Evolutionary conservation across 2,888 invertebrate genomes (phyloP).

Genomic region (Cerastis rubricosa): DNA sequence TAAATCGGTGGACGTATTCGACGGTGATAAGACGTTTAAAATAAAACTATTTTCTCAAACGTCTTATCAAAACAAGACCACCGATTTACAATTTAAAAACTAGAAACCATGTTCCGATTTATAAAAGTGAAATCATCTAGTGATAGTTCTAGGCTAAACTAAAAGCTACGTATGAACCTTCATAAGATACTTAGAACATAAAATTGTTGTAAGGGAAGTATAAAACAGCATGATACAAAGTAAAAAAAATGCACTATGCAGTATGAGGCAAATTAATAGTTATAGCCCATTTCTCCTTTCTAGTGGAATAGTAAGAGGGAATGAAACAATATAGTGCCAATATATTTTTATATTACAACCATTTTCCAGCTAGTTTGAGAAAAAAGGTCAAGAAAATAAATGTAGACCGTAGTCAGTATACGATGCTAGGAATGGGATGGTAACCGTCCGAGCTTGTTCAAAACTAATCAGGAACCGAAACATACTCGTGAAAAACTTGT

Average conservation of each 20-base stretch:
- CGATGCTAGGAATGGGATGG: background rate
- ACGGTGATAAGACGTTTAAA: background rate
- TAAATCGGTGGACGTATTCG: no score
- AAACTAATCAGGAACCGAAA: slow-evolving; percentile 10
- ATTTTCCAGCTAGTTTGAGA: background rate
- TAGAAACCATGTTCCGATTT: background rate
- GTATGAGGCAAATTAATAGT: slow-evolving; percentile 8
- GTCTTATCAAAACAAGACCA: no score
- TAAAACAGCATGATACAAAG: slow-evolving; percentile 9
- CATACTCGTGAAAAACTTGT: background rate
- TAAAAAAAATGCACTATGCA: slow-evolving; percentile 36
- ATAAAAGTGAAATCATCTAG: background rate
- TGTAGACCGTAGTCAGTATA: background rate
- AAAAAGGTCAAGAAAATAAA: slow-evolving; percentile 1
- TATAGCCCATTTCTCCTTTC: background rate
- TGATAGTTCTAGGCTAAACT: background rate
- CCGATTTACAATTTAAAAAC: background rate
- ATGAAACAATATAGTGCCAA: background rate
- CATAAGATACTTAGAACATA: background rate
- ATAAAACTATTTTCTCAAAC: no score
- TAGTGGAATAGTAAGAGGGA: background rate
- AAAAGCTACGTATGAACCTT: background rate
- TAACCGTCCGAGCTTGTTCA: background rate
- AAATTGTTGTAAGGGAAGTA: slow-evolving; percentile 11
- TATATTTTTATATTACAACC: background rate